phyloP scores from a whole-genome alignment of 1,140 invertebrate genomes.

The Pseudomyrmex dendroicus region DNA sequence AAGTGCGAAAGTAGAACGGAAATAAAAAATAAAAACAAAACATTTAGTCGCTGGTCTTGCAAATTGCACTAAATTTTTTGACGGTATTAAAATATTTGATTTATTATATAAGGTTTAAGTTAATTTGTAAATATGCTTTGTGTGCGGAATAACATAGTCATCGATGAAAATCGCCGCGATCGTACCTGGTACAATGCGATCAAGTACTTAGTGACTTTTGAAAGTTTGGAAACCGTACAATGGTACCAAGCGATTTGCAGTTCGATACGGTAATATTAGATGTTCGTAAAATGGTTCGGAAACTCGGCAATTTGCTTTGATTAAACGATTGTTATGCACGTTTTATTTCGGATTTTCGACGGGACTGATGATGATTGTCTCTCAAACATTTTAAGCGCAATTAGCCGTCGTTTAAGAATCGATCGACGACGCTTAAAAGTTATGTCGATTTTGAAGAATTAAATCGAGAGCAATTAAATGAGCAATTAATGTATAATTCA shows the following conservation, averaged over 20 bases:
- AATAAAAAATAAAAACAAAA: constrained; percentile 1
- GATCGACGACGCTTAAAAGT: constrained; percentile 45
- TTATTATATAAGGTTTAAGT: too few relatives aligned
- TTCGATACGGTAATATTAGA: constrained; percentile 57
- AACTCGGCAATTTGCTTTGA: constrained; percentile 39
- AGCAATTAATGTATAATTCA: background rate
- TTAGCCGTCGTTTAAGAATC: constrained; percentile 28
- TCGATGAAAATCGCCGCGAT: background rate
- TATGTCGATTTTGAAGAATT: background rate
- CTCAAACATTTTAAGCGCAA: constrained; percentile 33
- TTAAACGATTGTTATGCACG: constrained; percentile 42
- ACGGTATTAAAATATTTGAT: too few relatives aligned
- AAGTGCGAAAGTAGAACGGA: background rate
- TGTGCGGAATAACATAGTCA: constrained; percentile 7
- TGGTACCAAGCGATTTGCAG: constrained; percentile 44
- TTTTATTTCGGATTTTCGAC: constrained; percentile 12
- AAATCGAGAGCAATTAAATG: background rate
- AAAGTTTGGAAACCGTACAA: constrained; percentile 40
- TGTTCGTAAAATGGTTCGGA: constrained; percentile 32
- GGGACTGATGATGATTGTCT: constrained; percentile 18
- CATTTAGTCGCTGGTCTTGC: background rate
- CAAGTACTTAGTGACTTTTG: background rate
- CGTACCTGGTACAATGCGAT: constrained; percentile 39
- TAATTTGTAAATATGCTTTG: background rate
- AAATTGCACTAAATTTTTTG: too few relatives aligned